Percentiles rank a stretch among this genome's conserved stretches.
phyloP scores from a whole-genome alignment of 2,113 vertebrate species.

The Anolis sagrei region DNA sequence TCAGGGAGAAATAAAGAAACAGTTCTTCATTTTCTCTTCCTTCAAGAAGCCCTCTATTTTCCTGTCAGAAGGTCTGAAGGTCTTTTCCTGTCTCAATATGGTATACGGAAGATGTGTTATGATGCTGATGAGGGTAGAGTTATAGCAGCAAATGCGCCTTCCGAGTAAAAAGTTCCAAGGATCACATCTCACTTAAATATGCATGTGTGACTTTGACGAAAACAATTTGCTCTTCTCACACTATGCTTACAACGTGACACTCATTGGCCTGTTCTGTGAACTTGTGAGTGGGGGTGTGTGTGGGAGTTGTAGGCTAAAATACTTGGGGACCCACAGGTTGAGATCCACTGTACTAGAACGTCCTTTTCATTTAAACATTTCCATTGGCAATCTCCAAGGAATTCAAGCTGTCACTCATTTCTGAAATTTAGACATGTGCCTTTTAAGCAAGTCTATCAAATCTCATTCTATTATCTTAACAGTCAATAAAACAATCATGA shows the following conservation, averaged over 20 bases:
- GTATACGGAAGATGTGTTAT: not conserved
- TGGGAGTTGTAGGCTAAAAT: too few species aligned
- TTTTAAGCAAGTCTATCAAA: too few species aligned
- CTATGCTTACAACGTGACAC: not conserved
- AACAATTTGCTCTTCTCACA: not conserved
- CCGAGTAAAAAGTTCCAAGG: not conserved
- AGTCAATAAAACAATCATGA: too few species aligned
- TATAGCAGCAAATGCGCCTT: not conserved
- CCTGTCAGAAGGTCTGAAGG: constrained; percentile 51
- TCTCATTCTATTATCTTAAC: too few species aligned
- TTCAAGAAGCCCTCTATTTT: constrained; percentile 59
- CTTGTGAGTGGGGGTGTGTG: not conserved
- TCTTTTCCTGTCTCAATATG: constrained; percentile 29
- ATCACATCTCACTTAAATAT: not conserved
- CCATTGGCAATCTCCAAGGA: too few species aligned
- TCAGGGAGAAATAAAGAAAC: constrained; percentile 40
- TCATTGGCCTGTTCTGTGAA: not conserved
- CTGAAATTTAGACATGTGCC: too few species aligned
- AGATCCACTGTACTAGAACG: too few species aligned
- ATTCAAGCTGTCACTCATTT: too few species aligned
- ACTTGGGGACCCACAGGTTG: too few species aligned
- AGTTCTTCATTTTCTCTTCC: constrained; percentile 58
- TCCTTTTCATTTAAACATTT: too few species aligned
- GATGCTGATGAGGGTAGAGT: not conserved
- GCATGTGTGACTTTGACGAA: not conserved